Evolutionary conservation across 2,797 vertebrate species (phyloP), one percentile per base, ranked within the genome.

Genomic region (Anguilla marmorata): DNA sequence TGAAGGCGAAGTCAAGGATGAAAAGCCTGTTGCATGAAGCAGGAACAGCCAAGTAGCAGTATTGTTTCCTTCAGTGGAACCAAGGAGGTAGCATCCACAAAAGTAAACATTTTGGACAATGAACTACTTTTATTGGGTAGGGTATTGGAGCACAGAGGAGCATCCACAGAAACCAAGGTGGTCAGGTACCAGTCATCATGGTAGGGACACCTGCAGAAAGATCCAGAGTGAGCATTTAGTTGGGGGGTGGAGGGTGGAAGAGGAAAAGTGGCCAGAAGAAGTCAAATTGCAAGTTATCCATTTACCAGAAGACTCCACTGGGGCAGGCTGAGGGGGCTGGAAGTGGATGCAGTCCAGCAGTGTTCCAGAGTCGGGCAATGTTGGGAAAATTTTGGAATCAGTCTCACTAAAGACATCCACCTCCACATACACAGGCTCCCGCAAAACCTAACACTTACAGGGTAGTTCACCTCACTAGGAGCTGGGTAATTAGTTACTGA

Each of bases 71-170:
- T 90, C 52, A 89, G 83, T 33, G 92, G 90, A 0, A 6, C 1
- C 0, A 76, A 88, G 0, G 74, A 58, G 0, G 85, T 85, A 16
- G 89, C 0, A 1, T 89, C 72, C 33, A 96, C 92, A 93, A 96
- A 96, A 0, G 92, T 93, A 88, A 96, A 95, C 95, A 96, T 96
- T 92, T 94, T 45, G 94, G 41, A 96, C 91, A 90, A 92, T 3
- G 56, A 96, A 96, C 19, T 90, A 87, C 27, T 83, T 94, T 92
- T 93, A 84, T 88, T 96, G 95, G 54, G 50, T 87, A 58, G 94
- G 94, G 74, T 33, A 92, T 0, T 8, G 0, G 1, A 96, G 56
- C 14, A 88, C 90, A 41, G 91, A 86, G 37, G 92, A 91, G 0
- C 14, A 89, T 11, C 87, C 82, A 94, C 90, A 69, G 12, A 85